Conservation (phyloP, 1,140 invertebrate species). For the Leptinotarsa texana region DNA sequence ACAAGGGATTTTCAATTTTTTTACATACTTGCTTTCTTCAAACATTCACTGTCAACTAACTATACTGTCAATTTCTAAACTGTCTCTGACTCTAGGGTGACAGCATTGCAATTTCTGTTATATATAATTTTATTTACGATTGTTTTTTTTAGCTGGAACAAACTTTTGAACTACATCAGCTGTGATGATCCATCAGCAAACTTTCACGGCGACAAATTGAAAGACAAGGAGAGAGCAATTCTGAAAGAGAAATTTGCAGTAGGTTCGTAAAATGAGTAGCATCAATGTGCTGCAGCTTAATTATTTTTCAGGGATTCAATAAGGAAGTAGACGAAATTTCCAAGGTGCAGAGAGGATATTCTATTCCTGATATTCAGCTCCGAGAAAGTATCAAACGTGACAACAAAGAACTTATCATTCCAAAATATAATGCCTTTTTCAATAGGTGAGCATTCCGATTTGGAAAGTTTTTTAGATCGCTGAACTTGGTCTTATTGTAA, state of each 20-base stretch:
- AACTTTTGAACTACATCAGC: slow-evolving; percentile 74
- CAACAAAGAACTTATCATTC: slow-evolving; percentile 84
- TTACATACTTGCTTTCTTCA: too few relatives aligned
- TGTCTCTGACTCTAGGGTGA: too few relatives aligned
- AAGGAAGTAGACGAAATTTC: slow-evolving; percentile 91
- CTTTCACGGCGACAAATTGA: slow-evolving; percentile 69
- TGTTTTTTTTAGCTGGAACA: slow-evolving; percentile 73
- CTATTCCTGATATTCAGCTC: slow-evolving; percentile 88
- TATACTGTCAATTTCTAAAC: too few relatives aligned
- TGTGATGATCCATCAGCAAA: slow-evolving; percentile 69
- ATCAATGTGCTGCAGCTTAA: slow-evolving; percentile 29
- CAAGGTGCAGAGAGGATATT: slow-evolving; percentile 85
- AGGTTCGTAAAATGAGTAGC: slow-evolving; percentile 50
- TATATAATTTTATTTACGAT: too few relatives aligned
- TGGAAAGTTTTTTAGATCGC: not conserved
- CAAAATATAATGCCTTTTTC: slow-evolving; percentile 80
- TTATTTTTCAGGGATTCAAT: slow-evolving; percentile 77
- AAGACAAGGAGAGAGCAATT: slow-evolving; percentile 85
- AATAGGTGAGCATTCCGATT: slow-evolving; percentile 62
- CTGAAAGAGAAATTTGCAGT: slow-evolving; percentile 95
- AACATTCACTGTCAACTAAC: too few relatives aligned
- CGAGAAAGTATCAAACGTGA: slow-evolving; percentile 81
- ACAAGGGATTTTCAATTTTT: too few relatives aligned
- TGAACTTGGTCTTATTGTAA: not conserved
- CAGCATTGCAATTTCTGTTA: too few relatives aligned